Evolutionary conservation across 2,113 vertebrate species (phyloP), one percentile per base, ranked within the genome.

Genomic region (Cyprinodon variegatus): DNA sequence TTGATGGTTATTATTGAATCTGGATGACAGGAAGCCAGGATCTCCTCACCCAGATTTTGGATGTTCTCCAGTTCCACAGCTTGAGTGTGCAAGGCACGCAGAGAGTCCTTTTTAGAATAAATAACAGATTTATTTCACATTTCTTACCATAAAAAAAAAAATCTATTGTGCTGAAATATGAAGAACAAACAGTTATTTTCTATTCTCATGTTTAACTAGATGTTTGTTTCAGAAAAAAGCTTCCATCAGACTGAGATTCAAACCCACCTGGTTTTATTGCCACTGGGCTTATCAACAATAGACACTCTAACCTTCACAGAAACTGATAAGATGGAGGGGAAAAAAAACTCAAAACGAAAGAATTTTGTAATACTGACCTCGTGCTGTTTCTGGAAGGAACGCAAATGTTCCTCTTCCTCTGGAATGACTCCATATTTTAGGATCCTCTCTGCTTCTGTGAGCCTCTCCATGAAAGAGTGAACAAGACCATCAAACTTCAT

Each of bases 1-100:
- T 95, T 95, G 65, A 97, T 82, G 40, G 96, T 95, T 83, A 96
- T 94, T 68, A 95, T 15, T 0, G 96, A 94, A 75, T 97, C 95
- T 0, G 96, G 96, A 59, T 97, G 95, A 90, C 95, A 96, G 70
- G 87, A 86, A 11, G 86, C 39, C 40, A 97, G 91, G 83, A 97
- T 96, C 88, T 96, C 93, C 57, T 96, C 94, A 7, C 95, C 96
- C 77, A 96, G 88, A 3, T 87, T 86, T 2, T 89, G 87, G 84
- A 97, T 95, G 63, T 92, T 94, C 60, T 96, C 93, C 69, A 97
- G 81, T 70, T 94, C 94, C 81, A 91, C 81, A 53, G 91, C 92
- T 83, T 94, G 95, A 82, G 84, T 79, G 80, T 94, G 92, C 78
- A 97, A 65, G 3, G 85, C 86, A 65, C 81, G 81, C 90, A 93